Evolutionary conservation across 2,113 vertebrate genomes (phyloP).

Genomic region (Otocyon megalotis): DNA sequence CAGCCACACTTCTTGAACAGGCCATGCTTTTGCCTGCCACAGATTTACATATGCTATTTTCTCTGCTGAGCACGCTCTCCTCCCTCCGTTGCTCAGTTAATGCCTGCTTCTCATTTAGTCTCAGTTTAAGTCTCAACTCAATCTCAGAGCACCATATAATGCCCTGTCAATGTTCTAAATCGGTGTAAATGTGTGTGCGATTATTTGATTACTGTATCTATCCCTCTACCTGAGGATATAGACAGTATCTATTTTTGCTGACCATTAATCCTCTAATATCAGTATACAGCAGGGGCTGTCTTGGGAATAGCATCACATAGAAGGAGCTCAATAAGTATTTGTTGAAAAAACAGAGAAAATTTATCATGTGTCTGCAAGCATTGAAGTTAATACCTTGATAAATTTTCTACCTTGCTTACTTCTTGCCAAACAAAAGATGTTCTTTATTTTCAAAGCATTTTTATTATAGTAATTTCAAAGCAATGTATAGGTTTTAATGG

Average conservation of each 20-base stretch:
- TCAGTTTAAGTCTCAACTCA: background rate
- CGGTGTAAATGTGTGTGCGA: background rate
- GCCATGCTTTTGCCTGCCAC: background rate
- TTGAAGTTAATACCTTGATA: background rate
- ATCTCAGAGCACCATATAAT: background rate
- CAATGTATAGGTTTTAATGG: background rate
- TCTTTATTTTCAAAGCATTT: background rate
- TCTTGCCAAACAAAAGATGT: background rate
- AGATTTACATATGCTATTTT: background rate
- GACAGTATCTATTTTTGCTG: background rate
- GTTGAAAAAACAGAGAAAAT: background rate
- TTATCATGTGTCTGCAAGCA: background rate
- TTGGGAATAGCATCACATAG: background rate
- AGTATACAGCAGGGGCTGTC: background rate
- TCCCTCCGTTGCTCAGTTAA: background rate
- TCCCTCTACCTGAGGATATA: background rate
- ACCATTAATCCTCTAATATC: background rate
- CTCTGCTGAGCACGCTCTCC: background rate
- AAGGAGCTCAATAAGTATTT: background rate
- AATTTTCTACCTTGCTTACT: background rate
- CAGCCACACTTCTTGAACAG: background rate
- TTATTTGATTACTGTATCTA: background rate
- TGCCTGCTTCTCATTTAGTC: background rate
- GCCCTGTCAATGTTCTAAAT: background rate
- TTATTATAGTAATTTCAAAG: constrained; percentile 20